These are phyloP conservation scores for Anthoptus insignis DNA, from an alignment of 2,888 invertebrate species.

Conservation along the genomic window DNA sequence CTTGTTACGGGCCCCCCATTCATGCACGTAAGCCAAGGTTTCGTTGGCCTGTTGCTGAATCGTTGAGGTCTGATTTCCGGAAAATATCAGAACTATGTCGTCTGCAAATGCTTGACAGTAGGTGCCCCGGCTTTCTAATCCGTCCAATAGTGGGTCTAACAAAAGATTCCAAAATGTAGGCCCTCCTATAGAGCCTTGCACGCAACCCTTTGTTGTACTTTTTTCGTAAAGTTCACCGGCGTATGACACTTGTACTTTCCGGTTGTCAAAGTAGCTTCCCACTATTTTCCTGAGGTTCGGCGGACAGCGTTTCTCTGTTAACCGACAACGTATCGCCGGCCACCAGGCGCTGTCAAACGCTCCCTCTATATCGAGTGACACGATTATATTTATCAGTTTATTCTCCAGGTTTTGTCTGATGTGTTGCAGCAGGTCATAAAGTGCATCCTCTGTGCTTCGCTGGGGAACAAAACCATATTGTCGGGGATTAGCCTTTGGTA, in stretches of 20 bases:
- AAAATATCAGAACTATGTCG: not conserved
- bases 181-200: not conserved
- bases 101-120: not conserved
- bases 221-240: not conserved
- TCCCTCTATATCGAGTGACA: not conserved
- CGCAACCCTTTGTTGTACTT: not conserved
- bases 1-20: not conserved
- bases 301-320: not conserved
- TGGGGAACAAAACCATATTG: slow-evolving; percentile 47
- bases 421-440: slow-evolving; percentile 37
- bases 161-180: not conserved
- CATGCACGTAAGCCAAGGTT: not conserved
- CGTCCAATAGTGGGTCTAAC: not conserved
- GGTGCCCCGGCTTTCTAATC: too few relatives aligned
- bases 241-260: not conserved
- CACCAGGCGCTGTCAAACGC: not conserved
- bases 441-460: slow-evolving; percentile 43
- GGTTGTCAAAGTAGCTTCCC: not conserved
- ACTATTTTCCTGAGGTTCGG: not conserved
- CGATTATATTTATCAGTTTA: not conserved
- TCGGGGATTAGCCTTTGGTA: slow-evolving; percentile 24
- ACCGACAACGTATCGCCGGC: not conserved
- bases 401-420: not conserved
- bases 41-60: not conserved
- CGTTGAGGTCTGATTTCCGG: not conserved